Evolutionary conservation across 92 coral and sea anemone species (phyloP).

Genomic region (Micromussa lordhowensis): DNA sequence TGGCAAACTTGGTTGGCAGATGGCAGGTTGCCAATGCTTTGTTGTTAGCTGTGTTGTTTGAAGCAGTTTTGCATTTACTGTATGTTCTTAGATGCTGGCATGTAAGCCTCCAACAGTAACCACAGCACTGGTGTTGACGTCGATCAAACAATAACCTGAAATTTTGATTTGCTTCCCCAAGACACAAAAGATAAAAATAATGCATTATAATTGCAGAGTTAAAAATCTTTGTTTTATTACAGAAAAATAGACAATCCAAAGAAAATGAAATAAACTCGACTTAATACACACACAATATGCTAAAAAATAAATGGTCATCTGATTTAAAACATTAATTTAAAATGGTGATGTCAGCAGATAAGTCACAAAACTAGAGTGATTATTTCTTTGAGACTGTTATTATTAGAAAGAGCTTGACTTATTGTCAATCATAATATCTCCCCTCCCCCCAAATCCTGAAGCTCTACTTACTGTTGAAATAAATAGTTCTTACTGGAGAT

Average conservation of each 20-base stretch:
- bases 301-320: neutral
- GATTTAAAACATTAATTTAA: neutral
- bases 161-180: too few species aligned
- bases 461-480: neutral
- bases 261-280: neutral
- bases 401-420: neutral
- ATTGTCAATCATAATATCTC: neutral
- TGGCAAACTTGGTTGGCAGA: too few species aligned
- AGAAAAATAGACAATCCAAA: neutral
- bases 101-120: too few species aligned
- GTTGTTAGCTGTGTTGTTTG: too few species aligned
- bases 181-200: neutral
- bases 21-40: too few species aligned
- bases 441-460: neutral
- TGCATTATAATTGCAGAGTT: neutral
- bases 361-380: neutral
- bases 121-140: too few species aligned
- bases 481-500: neutral
- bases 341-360: neutral
- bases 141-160: too few species aligned
- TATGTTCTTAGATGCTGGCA: too few species aligned
- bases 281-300: neutral
- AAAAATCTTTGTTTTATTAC: constrained; percentile 12
- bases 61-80: too few species aligned
- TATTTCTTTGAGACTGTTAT: neutral